Base-by-base conservation (phyloP, 2,113 vertebrate genomes). In the Synchiropus splendidus region DNA sequence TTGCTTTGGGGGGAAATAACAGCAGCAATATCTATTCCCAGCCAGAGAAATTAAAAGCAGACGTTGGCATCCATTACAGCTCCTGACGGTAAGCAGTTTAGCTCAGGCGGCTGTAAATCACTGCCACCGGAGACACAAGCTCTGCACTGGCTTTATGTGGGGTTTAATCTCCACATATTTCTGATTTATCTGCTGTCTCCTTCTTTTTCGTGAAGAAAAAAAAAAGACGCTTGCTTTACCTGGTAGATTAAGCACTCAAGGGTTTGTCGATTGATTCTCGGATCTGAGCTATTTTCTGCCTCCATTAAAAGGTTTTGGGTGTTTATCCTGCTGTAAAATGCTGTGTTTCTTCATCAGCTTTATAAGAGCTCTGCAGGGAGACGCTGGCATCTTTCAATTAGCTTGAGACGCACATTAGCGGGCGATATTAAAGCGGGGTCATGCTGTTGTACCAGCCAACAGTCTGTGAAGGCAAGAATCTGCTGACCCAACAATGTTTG, bases 371-470 rank as follows among this genome's bases (percentile, higher is more conserved):
- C 81, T 70, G 43, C 63, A 38, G 77, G 67, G 75, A 77, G 61
- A 66, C 59, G 51, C 53, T 56, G 66, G 74, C 70, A 74, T 82
- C 21, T 83, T 80, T 82, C 81, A 86, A 83, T 83, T 83, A 86
- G 74, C 77, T 52, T 42, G 64, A 64, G 61, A 74, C 57, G 70
- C 43, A 12, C 73, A 80, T 82, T 83, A 81, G 77, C 49, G 58
- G 65, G 70, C 67, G 67, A 76, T 78, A 83, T 80, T 77, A 82
- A 80, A 75, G 67, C 54, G 61, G 64, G 54, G 67, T 64, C 70
- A 81, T 75, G 70, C 57, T 61, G 64, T 71, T 76, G 69, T 64
- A 54, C 62, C 72, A 68, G 49, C 69, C 66, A 82, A 75, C 67
- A 71, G 75, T 56, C 74, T 82, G 75, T 78, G 72, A 84, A 75